phyloP scores from a whole-genome alignment of 2,113 vertebrate species.

The Nipponia nippon region DNA sequence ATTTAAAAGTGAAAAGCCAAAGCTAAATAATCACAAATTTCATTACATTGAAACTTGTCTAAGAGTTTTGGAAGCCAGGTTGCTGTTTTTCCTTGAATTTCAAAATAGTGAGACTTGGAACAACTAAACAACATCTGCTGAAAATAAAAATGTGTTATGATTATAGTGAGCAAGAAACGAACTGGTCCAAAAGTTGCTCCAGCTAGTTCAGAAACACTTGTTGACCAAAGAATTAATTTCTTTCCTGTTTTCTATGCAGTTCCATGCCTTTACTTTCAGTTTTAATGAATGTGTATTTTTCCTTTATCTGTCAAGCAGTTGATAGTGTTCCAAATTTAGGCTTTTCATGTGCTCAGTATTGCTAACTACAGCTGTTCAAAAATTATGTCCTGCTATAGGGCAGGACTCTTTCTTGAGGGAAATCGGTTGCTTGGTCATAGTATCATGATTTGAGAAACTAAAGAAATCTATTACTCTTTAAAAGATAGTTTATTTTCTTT shows the following conservation, averaged over 20 bases:
- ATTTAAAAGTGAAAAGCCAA: not conserved
- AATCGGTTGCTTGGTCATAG: not conserved
- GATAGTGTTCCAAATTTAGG: not conserved
- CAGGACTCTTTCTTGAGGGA: not conserved
- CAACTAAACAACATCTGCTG: slow-evolving; percentile 18
- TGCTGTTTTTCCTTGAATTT: slow-evolving; percentile 20
- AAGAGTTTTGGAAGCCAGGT: not conserved
- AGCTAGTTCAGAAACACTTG: not conserved
- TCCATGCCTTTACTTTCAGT: not conserved
- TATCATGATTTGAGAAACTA: not conserved
- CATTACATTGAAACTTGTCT: not conserved
- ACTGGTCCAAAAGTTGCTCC: not conserved
- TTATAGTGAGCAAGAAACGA: not conserved
- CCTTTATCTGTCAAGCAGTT: not conserved
- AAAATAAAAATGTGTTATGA: slow-evolving; percentile 3
- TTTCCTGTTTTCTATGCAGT: not conserved
- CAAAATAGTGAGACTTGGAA: not conserved
- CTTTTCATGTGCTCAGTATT: not conserved
- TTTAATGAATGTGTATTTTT: not conserved
- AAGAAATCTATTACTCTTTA: not conserved
- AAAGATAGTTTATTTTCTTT: not conserved
- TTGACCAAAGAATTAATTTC: not conserved
- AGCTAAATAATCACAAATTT: not conserved
- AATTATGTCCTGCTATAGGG: not conserved
- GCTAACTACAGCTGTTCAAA: not conserved